Conservation (phyloP, 1,140 invertebrate species). For the Hermatobates lingyangjiaoensis region DNA sequence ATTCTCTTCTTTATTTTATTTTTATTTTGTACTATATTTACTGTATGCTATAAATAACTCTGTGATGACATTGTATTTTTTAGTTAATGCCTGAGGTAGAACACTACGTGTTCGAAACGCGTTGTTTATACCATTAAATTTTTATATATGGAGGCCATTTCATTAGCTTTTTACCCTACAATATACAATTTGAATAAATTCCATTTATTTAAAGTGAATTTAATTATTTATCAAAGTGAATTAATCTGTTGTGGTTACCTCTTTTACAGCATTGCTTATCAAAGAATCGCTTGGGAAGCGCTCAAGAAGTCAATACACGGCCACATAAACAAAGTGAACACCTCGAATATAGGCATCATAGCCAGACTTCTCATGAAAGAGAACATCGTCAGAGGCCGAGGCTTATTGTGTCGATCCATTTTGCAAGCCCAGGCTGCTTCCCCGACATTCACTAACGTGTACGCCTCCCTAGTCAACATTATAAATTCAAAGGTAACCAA, state of each 20-base stretch:
- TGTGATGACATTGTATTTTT: too few species aligned
- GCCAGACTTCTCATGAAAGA: constrained; percentile 81
- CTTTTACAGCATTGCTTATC: constrained; percentile 58
- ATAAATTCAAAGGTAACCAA: constrained; percentile 86
- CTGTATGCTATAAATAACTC: too few species aligned
- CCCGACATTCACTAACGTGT: constrained; percentile 93
- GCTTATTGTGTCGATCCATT: constrained; percentile 74
- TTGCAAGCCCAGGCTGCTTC: constrained; percentile 94
- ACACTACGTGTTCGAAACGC: too few species aligned
- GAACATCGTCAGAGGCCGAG: constrained; percentile 88
- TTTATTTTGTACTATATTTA: too few species aligned
- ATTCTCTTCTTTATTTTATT: too few species aligned
- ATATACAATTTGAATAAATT: too few species aligned
- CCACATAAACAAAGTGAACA: constrained; percentile 94
- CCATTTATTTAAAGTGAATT: too few species aligned
- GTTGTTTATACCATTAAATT: too few species aligned
- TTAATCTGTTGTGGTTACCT: too few species aligned
- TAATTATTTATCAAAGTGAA: neutral
- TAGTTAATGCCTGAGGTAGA: too few species aligned
- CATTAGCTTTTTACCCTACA: too few species aligned
- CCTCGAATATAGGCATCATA: constrained; percentile 83
- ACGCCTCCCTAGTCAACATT: constrained; percentile 80
- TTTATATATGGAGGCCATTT: too few species aligned
- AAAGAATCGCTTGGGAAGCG: constrained; percentile 94
- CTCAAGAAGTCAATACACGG: constrained; percentile 99